Conservation (phyloP, 2,113 vertebrate genomes). For the Natator depressus region DNA sequence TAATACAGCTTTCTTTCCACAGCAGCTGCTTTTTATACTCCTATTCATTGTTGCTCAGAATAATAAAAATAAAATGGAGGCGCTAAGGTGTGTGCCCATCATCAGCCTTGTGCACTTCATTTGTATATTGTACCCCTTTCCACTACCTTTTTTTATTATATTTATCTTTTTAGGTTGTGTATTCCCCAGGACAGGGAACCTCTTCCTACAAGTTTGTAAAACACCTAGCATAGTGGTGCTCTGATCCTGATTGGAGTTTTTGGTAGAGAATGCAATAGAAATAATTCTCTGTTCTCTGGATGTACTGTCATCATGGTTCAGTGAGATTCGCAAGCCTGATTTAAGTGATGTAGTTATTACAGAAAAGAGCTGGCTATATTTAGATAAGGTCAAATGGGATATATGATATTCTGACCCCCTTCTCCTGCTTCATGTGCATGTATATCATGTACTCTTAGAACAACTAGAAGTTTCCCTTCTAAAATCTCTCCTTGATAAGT, state of each 20-base stretch:
- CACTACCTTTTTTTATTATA: not conserved
- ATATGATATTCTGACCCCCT: not conserved
- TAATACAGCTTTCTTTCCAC: not conserved
- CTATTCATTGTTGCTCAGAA: not conserved
- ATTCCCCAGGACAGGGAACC: not conserved
- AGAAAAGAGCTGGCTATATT: constrained; percentile 2
- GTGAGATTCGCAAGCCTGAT: not conserved
- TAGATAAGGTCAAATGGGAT: constrained; percentile 8
- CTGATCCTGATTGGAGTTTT: not conserved
- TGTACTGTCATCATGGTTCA: not conserved
- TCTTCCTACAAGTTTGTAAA: not conserved
- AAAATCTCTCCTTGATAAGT: not conserved
- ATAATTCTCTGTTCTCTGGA: not conserved
- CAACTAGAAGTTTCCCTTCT: not conserved
- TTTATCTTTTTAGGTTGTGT: not conserved
- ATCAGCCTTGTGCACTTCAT: not conserved
- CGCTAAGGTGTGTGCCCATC: not conserved
- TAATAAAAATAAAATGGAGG: not conserved
- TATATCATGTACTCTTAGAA: not conserved
- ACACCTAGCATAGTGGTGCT: not conserved
- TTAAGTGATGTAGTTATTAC: not conserved
- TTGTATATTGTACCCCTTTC: not conserved
- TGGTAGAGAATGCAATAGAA: not conserved
- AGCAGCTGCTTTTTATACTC: not conserved
- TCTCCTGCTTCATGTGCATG: not conserved